Evolutionary conservation across 2,113 vertebrate species (phyloP).

Genomic region (Hydrochoerus hydrochaeris): DNA sequence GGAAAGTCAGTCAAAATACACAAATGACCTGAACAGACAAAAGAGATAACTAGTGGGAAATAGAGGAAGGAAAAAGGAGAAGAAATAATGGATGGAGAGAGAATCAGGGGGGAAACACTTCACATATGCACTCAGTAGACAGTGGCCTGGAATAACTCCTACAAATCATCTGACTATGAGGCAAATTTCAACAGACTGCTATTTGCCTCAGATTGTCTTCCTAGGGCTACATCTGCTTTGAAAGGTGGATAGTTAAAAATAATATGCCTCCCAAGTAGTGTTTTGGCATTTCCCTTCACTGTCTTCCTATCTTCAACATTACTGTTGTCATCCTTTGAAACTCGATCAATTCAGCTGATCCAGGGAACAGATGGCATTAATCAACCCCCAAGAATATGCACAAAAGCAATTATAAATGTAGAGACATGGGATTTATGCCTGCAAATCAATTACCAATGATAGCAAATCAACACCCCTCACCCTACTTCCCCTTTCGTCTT

Average conservation of each 20-base stretch:
- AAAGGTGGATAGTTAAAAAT: constrained; percentile 79
- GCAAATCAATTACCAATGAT: constrained; percentile 77
- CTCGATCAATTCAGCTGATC: constrained; percentile 72
- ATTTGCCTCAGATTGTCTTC: constrained; percentile 1
- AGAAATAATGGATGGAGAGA: no score
- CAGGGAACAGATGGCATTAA: constrained; percentile 80
- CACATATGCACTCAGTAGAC: constrained; percentile 35
- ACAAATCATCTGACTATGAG: constrained; percentile 46
- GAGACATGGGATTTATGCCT: constrained; percentile 73
- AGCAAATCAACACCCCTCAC: background rate
- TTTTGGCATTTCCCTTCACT: constrained; percentile 69
- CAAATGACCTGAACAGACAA: background rate
- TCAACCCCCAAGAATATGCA: constrained; percentile 74
- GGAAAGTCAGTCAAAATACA: background rate
- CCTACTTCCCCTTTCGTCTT: background rate
- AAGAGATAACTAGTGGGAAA: background rate
- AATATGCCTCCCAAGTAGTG: constrained; percentile 43
- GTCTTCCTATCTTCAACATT: constrained; percentile 63
- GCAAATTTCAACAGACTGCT: background rate
- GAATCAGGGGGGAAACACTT: background rate
- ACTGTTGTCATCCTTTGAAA: constrained; percentile 79
- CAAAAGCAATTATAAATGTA: constrained; percentile 73
- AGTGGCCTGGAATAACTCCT: constrained; percentile 47
- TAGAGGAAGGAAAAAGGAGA: background rate
- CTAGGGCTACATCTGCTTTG: constrained; percentile 58